phyloP scores from a whole-genome alignment of 2,888 invertebrate species.

The Charanyca ferruginea region DNA sequence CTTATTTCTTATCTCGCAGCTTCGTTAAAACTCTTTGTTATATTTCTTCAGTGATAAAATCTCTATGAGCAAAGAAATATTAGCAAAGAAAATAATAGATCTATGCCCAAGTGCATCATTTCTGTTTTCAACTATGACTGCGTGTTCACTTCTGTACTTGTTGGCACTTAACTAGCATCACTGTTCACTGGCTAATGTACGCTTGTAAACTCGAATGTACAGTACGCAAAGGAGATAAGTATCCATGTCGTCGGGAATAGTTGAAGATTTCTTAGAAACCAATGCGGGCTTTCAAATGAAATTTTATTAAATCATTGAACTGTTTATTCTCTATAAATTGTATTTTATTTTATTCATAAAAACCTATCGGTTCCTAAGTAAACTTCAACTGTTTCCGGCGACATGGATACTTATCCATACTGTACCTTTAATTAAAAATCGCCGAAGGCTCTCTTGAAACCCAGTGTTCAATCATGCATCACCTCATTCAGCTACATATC shows the following conservation, averaged over 20 bases:
- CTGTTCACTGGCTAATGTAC: neutral
- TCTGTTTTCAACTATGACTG: neutral
- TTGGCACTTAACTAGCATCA: slow-evolving; percentile 2
- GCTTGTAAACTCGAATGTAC: neutral
- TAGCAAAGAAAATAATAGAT: neutral
- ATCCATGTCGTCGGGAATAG: too few species aligned
- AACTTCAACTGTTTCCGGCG: too few species aligned
- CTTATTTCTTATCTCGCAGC: neutral
- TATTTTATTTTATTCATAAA: too few species aligned
- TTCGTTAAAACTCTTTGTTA: neutral
- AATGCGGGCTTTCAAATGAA: too few species aligned
- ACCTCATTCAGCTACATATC: slow-evolving; percentile 20
- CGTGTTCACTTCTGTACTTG: neutral
- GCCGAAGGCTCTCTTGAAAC: slow-evolving; percentile 9
- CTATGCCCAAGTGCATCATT: neutral
- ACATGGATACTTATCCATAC: too few species aligned
- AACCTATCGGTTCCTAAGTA: too few species aligned
- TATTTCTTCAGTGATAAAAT: neutral
- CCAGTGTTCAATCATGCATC: slow-evolving; percentile 9
- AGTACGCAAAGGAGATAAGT: too few species aligned
- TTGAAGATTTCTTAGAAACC: too few species aligned
- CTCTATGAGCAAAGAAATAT: neutral
- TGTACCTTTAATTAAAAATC: slow-evolving; percentile 24
- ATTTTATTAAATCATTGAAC: too few species aligned
- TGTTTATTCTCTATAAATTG: too few species aligned